phyloP scores from a whole-genome alignment of 2,888 invertebrate species.

The Yponomeuta evonymella region DNA sequence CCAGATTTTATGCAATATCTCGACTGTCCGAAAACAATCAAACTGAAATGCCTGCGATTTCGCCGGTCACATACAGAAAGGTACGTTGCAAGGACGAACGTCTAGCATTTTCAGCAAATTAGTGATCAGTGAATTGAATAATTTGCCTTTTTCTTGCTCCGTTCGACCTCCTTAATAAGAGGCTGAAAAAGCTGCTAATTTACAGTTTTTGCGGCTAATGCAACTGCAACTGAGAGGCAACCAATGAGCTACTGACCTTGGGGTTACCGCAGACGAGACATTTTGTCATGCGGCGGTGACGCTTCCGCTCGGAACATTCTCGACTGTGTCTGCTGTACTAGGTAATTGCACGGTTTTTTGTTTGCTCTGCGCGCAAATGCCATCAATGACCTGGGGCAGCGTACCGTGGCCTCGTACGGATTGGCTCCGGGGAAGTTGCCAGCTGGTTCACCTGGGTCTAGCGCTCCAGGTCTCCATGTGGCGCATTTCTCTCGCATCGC shows the following conservation, averaged over 20 bases:
- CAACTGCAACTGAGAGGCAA: slow-evolving; percentile 48
- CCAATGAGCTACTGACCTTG: slow-evolving; percentile 43
- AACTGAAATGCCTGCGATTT: background rate
- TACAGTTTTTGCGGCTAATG: slow-evolving; percentile 36
- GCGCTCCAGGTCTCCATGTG: slow-evolving; percentile 34
- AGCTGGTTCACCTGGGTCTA: background rate
- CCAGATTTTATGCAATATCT: background rate
- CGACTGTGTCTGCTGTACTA: slow-evolving; percentile 15
- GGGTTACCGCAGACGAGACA: slow-evolving; percentile 38
- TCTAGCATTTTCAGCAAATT: slow-evolving; percentile 48
- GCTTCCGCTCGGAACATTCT: slow-evolving; percentile 38
- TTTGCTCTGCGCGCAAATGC: slow-evolving; percentile 23
- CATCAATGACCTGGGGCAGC: slow-evolving; percentile 27
- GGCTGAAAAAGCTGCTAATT: slow-evolving; percentile 47
- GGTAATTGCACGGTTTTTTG: slow-evolving; percentile 26
- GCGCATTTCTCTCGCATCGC: slow-evolving; percentile 42
- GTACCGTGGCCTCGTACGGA: slow-evolving; percentile 25
- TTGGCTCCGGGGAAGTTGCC: slow-evolving; percentile 1
- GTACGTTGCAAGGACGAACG: slow-evolving; percentile 26
- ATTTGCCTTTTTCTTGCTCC: slow-evolving; percentile 55
- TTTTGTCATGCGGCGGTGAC: slow-evolving; percentile 24
- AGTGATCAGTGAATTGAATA: slow-evolving; percentile 48
- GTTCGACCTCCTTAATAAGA: slow-evolving; percentile 52
- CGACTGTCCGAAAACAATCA: background rate
- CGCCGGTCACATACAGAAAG: too few species aligned